Evolutionary conservation across 2,888 invertebrate genomes (phyloP), one percentile per base, ranked within the genome.

Genomic region (Amblyteles armatorius): DNA sequence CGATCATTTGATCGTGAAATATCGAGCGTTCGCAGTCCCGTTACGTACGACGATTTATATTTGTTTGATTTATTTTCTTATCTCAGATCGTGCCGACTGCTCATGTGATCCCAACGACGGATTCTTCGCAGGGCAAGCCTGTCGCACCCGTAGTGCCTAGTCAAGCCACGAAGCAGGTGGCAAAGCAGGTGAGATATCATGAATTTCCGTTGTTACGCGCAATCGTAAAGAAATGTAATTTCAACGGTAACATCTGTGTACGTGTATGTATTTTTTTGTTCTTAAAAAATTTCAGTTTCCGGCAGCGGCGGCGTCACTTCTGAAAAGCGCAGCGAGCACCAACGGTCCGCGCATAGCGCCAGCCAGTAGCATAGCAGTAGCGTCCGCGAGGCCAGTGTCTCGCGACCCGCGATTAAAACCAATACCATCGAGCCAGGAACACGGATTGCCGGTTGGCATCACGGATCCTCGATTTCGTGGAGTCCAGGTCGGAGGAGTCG

Each of bases 301-400:
- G 78, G 89, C 91, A 22, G 92, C 92, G 52, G 88, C 93, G 13
- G 91, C 92, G 13, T 90, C 92, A 1, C 89, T 93, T 44, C 85
- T 93, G 73, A 93, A 93, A 81, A 90, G 91, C 36, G 90, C 89
- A 9, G 89, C 90, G 40, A 87, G 90, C 48, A 92, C 87, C 76
- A 91, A 91, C 86, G 92, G 93, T 13, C 92, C 94, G 55, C 94
- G 95, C 89, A 96, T 96, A 78, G 94, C 95, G 86, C 96, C 96
- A 3, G 95, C 95, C 5, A 95, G 94, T 90, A 93, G 95, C 55
- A 94, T 94, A 40, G 91, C 95, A 86, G 92, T 95, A 0, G 94
- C 95, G 92, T 85, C 94, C 93, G 84, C 93, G 93, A 89, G 94
- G 89, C 86, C 94, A 92, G 55, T 95, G 71, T 93, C 93, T 11